Evolutionary conservation across 2,113 vertebrate genomes (phyloP).

Genomic region (Scytalopus superciliaris): DNA sequence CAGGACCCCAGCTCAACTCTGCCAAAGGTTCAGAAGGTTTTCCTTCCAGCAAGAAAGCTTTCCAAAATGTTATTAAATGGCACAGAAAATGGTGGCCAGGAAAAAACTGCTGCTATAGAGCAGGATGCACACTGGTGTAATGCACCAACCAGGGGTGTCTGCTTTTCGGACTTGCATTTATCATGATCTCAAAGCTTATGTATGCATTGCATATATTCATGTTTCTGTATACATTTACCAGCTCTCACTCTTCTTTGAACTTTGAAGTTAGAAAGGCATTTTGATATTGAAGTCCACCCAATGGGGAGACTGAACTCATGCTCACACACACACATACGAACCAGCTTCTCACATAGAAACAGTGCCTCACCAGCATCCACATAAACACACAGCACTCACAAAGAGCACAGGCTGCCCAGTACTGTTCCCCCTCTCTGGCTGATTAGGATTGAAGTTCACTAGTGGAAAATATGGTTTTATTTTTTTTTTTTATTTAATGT

Average conservation of each 20-base stretch:
- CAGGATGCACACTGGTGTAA: not conserved
- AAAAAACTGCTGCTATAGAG: not conserved
- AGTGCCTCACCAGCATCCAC: not conserved
- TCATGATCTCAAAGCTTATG: not conserved
- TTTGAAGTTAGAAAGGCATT: not conserved
- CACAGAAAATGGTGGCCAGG: not conserved
- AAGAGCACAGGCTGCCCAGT: not conserved
- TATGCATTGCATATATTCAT: not conserved
- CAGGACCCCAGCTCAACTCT: not conserved
- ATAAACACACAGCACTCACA: not conserved
- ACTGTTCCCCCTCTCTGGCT: not conserved
- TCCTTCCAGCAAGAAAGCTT: not conserved
- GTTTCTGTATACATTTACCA: not conserved
- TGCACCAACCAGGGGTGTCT: not conserved
- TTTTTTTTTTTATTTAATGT: too few relatives aligned
- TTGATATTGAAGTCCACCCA: not conserved
- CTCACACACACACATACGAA: not conserved
- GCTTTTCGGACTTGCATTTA: not conserved
- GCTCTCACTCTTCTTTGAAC: not conserved
- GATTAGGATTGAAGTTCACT: not conserved
- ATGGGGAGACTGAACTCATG: not conserved
- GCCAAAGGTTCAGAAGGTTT: not conserved
- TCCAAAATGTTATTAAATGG: not conserved
- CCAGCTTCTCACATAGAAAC: not conserved
- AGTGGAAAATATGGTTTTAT: not conserved